Percentiles rank a stretch among this genome's conserved stretches.
Evolutionary conservation across 2,888 invertebrate genomes (phyloP).

Genomic region (Xiphydria camelus): DNA sequence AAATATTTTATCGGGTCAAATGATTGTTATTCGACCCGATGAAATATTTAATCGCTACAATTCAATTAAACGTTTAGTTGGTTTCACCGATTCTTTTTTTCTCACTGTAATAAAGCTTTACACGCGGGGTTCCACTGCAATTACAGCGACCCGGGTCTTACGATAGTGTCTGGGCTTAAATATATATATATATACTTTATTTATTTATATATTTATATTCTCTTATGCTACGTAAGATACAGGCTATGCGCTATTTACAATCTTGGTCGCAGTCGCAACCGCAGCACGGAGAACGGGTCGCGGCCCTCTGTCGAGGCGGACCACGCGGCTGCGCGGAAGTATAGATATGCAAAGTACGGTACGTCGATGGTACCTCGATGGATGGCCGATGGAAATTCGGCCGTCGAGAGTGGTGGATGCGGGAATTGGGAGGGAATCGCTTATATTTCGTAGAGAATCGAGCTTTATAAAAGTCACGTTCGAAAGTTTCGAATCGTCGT

Average conservation of each 20-base stretch:
- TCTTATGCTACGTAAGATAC: constrained; percentile 37
- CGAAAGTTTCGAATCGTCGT: too few relatives aligned
- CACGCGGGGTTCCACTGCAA: constrained; percentile 19
- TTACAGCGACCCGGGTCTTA: too few relatives aligned
- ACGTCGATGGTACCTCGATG: constrained; percentile 27
- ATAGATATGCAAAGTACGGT: constrained; percentile 42
- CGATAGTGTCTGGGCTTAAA: constrained; percentile 34
- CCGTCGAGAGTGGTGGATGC: too few relatives aligned
- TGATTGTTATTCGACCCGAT: too few relatives aligned
- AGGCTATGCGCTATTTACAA: constrained; percentile 45
- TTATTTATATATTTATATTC: constrained; percentile 25
- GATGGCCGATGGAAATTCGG: constrained; percentile 2
- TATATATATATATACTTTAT: constrained; percentile 31
- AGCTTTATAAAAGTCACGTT: too few relatives aligned
- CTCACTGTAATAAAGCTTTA: too few relatives aligned
- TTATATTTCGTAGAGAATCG: too few relatives aligned
- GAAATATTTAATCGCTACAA: too few relatives aligned
- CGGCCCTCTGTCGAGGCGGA: constrained; percentile 30
- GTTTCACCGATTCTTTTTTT: constrained; percentile 19
- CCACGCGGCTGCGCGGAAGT: constrained; percentile 31
- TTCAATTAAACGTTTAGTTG: constrained; percentile 2
- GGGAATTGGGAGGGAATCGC: too few relatives aligned
- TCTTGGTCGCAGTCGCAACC: constrained; percentile 46
- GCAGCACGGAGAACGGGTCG: too few relatives aligned
- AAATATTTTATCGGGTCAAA: too few relatives aligned